These are phyloP conservation scores for Macrostomum lignano DNA, from an alignment of 1,140 invertebrate species.

Conservation along the genomic window DNA sequence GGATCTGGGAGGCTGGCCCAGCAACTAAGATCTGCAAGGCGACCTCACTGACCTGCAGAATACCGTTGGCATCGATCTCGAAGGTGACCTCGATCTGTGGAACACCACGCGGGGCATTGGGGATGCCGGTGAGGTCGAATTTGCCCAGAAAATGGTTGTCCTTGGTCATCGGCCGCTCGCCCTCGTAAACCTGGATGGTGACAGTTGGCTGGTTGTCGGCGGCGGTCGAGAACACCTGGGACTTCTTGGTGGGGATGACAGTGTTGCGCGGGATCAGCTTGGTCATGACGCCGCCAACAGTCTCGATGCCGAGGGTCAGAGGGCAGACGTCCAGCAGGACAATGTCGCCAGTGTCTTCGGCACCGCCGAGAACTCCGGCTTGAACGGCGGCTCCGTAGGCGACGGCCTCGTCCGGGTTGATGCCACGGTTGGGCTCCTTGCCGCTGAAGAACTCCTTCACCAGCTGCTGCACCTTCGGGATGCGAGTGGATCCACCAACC, in stretches of 20 bases:
- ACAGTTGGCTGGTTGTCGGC: conserved; percentile 95
- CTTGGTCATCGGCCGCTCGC: conserved; percentile 95
- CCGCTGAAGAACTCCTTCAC: conserved; percentile 95
- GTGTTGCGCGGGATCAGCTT: conserved; percentile 90
- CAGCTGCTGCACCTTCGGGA: conserved; percentile 89
- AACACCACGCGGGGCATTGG: conserved; percentile 77
- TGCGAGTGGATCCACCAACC: conserved; percentile 91
- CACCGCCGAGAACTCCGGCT: conserved; percentile 44
- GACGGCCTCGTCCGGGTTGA: conserved; percentile 57
- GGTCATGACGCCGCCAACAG: conserved; percentile 96
- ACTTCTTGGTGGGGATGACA: conserved; percentile 97
- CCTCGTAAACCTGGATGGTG: conserved; percentile 85
- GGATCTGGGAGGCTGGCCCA: too few relatives aligned
- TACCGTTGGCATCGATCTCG: conserved; percentile 95
- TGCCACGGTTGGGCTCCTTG: conserved; percentile 80
- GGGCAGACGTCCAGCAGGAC: conserved; percentile 90
- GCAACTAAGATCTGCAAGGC: too few relatives aligned
- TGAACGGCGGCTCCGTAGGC: conserved; percentile 92
- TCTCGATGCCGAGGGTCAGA: conserved; percentile 91
- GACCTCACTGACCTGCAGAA: too few relatives aligned
- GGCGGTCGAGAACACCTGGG: conserved; percentile 93
- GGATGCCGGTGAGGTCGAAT: conserved; percentile 90
- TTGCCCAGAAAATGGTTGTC: conserved; percentile 89
- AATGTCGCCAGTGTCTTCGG: conserved; percentile 63
- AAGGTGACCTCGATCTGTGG: conserved; percentile 98